Base-by-base conservation (phyloP, 2,797 vertebrate species). In the Scarus forsteni region DNA sequence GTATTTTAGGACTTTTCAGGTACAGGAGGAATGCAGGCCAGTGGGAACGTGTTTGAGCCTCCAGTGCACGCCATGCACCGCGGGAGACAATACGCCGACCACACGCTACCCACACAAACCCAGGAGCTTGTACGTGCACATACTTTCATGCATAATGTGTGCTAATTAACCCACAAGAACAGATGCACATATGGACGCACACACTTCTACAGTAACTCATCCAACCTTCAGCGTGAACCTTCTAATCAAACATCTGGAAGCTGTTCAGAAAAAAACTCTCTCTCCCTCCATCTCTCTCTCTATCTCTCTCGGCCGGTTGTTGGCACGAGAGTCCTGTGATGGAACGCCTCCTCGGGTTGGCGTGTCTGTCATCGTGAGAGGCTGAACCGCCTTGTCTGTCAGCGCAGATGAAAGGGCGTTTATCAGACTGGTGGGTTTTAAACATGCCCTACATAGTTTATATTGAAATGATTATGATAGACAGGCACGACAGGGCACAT, bases 171-270 rank as follows among this genome's bases (percentile, higher is more conserved):
- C 57, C 10, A 54, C 19, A 55, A 36, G 60, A 27, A 59, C 59
- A 75, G 36, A 61, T 46, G n/a, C 36, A 67, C 53, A 60, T 48
- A 35, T 34, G 42, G 40, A 57, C 54, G 55, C 45, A 53, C 44
- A 57, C 64, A 48, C 19, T 43, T 19, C 60, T 43, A 72, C 77
- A 85, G 46, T 75, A 85, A 86, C 79, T 91, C 76, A 90, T 88
- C 71, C 70, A 60, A 72, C 72, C 74, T 72, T 35, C 64, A 59
- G 67, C 75, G 83, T 54, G 79, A 70, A 90, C 90, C 91, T 90
- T 90, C 89, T 92, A 92, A 93, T 93, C 90, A 91, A 89, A 91
- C 91, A 93, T 94, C 92, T 94, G 92, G 92, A 89, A 91, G 78
- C 60, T 46, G 75, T 88, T 92, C 49, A 57, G 70, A 83, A 70